Conservation (phyloP, 2,113 vertebrate genomes). For the Hemichromis elongatus region DNA sequence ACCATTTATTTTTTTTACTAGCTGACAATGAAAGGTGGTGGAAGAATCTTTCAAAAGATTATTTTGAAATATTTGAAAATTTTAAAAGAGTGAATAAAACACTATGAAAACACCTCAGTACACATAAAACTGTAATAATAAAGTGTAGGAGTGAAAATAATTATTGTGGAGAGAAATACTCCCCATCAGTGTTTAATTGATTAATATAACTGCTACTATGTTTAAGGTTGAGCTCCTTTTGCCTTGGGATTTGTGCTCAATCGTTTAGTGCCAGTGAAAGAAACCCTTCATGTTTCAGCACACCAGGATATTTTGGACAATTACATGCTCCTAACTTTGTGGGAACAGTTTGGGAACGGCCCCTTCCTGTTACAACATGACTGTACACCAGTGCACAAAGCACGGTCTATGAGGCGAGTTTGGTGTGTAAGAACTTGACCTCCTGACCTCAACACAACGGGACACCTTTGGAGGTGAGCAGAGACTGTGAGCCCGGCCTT, state of each 20-base stretch:
- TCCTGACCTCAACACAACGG: neutral
- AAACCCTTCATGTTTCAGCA: neutral
- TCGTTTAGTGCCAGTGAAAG: rapidly evolving
- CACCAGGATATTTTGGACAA: rapidly evolving
- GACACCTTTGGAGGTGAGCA: neutral
- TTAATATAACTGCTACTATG: neutral
- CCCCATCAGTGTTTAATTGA: neutral
- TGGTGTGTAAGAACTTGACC: neutral
- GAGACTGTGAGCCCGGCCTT: neutral
- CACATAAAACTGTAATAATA: neutral
- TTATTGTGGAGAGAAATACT: neutral
- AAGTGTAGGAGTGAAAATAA: neutral
- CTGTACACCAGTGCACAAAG: neutral
- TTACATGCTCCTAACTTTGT: neutral
- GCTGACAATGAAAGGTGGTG: neutral
- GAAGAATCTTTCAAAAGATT: rapidly evolving
- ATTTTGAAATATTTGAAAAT: too few relatives aligned
- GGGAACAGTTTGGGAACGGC: neutral
- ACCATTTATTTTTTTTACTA: neutral
- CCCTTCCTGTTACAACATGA: neutral
- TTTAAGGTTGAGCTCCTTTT: neutral
- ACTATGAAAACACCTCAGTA: neutral
- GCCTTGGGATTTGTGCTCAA: neutral
- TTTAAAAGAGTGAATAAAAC: neutral
- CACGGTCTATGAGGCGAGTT: neutral